Conservation (phyloP, 2,113 vertebrate genomes). For the Ptilorrhoa leucosticta region DNA sequence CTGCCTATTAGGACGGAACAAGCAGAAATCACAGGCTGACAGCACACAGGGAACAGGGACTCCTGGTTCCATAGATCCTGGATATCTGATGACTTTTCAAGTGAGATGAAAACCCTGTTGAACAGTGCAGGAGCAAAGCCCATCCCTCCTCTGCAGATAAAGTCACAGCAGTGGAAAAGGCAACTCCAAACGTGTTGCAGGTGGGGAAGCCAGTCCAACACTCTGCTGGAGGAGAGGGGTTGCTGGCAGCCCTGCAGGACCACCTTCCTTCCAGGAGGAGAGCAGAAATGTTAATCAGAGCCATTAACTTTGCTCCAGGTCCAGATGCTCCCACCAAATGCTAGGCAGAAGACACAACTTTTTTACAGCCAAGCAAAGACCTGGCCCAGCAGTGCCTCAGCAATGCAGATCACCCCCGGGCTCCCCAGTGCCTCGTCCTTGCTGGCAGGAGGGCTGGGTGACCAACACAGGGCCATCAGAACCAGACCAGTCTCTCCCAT, state of each 20-base stretch:
- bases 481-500: not conserved
- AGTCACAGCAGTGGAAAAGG: not conserved
- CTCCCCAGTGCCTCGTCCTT: rapidly evolving
- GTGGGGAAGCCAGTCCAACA: not conserved
- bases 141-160: not conserved
- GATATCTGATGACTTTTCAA: not conserved
- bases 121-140: not conserved
- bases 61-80: not conserved
- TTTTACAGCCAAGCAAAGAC: not conserved
- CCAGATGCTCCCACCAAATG: not conserved
- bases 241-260: not conserved
- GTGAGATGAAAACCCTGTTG: not conserved
- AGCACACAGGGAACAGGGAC: not conserved
- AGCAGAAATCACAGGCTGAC: not conserved
- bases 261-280: not conserved
- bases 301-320: not conserved
- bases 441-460: not conserved
- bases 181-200: rapidly evolving
- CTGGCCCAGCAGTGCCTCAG: not conserved
- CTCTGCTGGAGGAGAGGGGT: not conserved
- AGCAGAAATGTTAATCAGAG: not conserved
- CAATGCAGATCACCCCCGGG: not conserved
- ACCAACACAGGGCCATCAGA: not conserved
- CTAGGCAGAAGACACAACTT: not conserved
- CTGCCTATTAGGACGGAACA: not conserved